Base-by-base conservation (phyloP, 2,113 vertebrate species). In the Clarias batrachus region DNA sequence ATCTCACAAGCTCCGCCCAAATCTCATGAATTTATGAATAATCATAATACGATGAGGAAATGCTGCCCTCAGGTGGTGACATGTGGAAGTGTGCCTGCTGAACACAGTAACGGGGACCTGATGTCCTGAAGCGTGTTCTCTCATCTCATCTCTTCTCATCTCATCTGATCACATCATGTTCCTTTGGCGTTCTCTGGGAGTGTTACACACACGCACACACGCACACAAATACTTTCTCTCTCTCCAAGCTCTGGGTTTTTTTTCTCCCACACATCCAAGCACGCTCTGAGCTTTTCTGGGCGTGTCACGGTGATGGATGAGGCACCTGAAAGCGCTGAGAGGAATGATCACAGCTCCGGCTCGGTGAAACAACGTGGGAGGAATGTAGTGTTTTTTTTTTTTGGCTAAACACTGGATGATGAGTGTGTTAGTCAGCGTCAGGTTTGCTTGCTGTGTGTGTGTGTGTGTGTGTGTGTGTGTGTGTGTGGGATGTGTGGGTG, bases 1-100 rank as follows among this genome's bases (percentile, higher is more conserved):
- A 11, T 30, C 3, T 59, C 7, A 59, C 13, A 30, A 57, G 54
- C 76, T 79, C 52, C 54, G 7, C 76, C 52, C 13, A 17, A 79
- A 79, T 16, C 12, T 54, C 25, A 77, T 30, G 17, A 79, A 79
- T 79, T 59, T 13, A 77, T 21, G 17, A 79, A 59, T 79, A 79
- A 30, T 57, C 52, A 30, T 4, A 7, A 4, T 57, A 30, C 19
- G 11, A 33, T 57, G 62, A 70, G 82, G n/a, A 65, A 63, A 57
- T 89, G 78, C 82, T 82, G 77, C 56, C 86, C 88, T 79, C 88
- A 12, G 62, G 60, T 89, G 86, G 82, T 41, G 1, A 60, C 14
- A 0, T 48, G 30, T 59, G 54, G 74, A 30, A 57, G 25, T 52
- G 54, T 14, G 48, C 48, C 10, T 30, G 33, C 21, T 74, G 68